Evolutionary conservation across 2,888 invertebrate genomes (phyloP).

Genomic region (Tiliacea citrago): DNA sequence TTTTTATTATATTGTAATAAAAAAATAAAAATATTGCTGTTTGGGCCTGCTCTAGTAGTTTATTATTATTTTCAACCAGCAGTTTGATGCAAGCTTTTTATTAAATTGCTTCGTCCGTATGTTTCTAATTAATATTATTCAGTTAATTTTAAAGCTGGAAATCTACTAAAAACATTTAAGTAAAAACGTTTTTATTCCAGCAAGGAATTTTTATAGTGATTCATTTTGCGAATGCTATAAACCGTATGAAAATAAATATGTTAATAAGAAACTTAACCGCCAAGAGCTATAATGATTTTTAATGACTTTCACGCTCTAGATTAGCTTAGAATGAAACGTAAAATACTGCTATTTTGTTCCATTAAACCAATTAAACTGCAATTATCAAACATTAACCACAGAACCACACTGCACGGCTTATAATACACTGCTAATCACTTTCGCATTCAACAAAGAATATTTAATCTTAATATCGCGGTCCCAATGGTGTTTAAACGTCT

Average conservation of each 20-base stretch:
- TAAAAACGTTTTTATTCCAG: neutral
- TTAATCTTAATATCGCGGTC: slow-evolving; percentile 59
- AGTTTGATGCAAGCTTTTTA: neutral
- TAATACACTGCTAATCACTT: slow-evolving; percentile 16
- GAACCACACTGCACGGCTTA: neutral
- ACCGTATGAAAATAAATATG: no score
- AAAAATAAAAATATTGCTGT: no score
- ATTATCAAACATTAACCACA: neutral
- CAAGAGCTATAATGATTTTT: neutral
- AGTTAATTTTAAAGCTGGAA: neutral
- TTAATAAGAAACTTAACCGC: neutral
- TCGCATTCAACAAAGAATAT: slow-evolving; percentile 43
- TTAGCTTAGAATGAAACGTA: neutral
- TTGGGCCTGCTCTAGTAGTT: no score
- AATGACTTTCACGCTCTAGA: neutral
- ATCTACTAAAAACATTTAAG: neutral
- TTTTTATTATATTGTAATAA: neutral
- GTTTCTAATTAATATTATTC: neutral
- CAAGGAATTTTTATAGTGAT: neutral
- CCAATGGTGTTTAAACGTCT: slow-evolving; percentile 70
- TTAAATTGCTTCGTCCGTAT: neutral
- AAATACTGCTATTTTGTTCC: neutral
- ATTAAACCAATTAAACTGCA: neutral
- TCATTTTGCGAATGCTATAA: neutral
- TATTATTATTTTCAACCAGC: neutral